Conservation (phyloP, 2,888 invertebrate genomes). For the Prionchulus punctatus region DNA sequence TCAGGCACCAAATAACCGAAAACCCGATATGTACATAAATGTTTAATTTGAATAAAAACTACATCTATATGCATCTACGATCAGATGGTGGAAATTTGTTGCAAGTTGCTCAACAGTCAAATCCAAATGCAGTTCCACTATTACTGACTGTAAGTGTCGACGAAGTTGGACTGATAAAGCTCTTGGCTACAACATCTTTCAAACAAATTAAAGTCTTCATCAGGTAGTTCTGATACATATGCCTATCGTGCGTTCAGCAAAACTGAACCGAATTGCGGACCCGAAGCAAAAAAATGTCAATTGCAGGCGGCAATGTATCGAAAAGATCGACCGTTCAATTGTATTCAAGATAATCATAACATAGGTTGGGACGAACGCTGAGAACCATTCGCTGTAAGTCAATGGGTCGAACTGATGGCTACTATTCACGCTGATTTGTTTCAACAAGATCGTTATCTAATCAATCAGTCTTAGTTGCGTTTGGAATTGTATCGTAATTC, state of each 20-base stretch:
- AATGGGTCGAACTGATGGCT: neutral
- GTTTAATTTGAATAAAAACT: neutral
- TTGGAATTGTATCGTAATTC: neutral
- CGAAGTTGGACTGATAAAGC: neutral
- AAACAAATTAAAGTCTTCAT: neutral
- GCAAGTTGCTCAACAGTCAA: no score
- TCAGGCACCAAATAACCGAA: no score
- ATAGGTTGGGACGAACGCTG: neutral
- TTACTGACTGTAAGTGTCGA: no score
- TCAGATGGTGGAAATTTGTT: no score
- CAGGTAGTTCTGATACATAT: neutral
- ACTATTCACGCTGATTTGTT: neutral
- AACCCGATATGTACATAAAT: neutral
- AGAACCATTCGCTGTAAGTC: neutral
- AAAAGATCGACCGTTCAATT: neutral
- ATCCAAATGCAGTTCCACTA: no score
- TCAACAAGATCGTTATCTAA: neutral
- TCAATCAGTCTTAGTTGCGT: neutral
- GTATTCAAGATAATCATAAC: neutral
- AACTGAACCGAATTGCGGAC: neutral
- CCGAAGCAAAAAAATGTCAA: neutral
- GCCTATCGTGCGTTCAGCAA: neutral
- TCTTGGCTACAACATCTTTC: neutral
- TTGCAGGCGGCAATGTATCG: neutral
- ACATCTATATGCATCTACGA: slow-evolving; percentile 2